phyloP scores from a whole-genome alignment of 2,113 vertebrate species.

The Solea solea region DNA sequence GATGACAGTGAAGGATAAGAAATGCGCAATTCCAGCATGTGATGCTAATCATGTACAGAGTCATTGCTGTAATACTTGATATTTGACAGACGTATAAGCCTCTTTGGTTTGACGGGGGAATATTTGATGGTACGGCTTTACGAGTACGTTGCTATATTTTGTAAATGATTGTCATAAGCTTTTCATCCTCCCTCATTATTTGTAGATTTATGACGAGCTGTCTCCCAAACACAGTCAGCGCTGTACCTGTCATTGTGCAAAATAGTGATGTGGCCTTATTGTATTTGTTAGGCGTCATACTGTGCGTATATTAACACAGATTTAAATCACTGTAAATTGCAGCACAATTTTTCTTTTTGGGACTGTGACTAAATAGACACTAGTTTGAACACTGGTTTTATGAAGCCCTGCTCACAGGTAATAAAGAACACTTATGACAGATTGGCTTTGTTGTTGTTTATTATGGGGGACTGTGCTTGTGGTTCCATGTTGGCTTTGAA shows the following conservation, averaged over 20 bases:
- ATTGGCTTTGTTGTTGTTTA: conserved; percentile 28
- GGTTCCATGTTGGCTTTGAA: conserved; percentile 9
- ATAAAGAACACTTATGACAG: conserved; percentile 65
- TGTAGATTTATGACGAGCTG: conserved; percentile 50
- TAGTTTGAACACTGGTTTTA: conserved; percentile 40
- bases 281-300: conserved; percentile 56
- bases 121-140: conserved; percentile 34
- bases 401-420: conserved; percentile 36
- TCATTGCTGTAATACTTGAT: conserved; percentile 20
- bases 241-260: conserved; percentile 62
- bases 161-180: conserved; percentile 57
- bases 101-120: conserved; percentile 30
- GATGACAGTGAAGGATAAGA: background rate
- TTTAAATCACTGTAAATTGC: conserved; percentile 36
- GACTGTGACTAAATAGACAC: conserved; percentile 27
- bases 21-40: conserved; percentile 29
- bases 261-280: conserved; percentile 69
- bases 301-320: conserved; percentile 36
- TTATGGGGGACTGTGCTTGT: conserved; percentile 5
- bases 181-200: conserved; percentile 50
- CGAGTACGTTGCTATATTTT: conserved; percentile 44
- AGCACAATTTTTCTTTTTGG: conserved; percentile 17
- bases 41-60: conserved; percentile 29
- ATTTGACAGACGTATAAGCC: conserved; percentile 5
- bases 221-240: conserved; percentile 55